These are phyloP conservation scores for Grammomys surdaster DNA, from an alignment of 2,113 vertebrate species.

Conservation along the genomic window DNA sequence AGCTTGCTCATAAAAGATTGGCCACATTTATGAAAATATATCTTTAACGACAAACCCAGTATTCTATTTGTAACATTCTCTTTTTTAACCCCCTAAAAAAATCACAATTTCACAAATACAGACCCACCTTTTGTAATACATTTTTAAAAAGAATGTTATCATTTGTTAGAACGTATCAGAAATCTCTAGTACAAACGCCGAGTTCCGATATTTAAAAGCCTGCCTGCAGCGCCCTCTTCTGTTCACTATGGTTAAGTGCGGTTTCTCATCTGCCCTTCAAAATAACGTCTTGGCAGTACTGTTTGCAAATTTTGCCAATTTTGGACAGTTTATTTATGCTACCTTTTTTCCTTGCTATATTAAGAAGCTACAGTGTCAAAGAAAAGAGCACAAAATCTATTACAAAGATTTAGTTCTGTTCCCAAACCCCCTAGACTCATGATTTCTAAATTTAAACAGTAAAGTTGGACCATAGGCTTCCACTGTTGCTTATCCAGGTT, in stretches of 20 bases:
- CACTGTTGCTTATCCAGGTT: neutral
- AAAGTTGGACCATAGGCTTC: neutral
- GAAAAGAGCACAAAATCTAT: slow-evolving; percentile 36
- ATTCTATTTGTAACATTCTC: neutral
- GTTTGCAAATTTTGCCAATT: neutral
- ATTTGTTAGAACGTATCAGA: slow-evolving; percentile 4
- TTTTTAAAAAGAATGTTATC: neutral
- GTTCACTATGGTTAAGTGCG: slow-evolving; percentile 45
- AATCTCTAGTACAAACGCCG: neutral
- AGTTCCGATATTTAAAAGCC: slow-evolving; percentile 36
- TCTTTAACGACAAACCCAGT: slow-evolving; percentile 36
- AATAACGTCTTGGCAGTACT: neutral
- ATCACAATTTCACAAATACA: neutral
- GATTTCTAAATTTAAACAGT: slow-evolving; percentile 41
- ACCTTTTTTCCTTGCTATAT: slow-evolving; percentile 39
- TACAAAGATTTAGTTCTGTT: slow-evolving; percentile 32
- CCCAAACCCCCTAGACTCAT: neutral
- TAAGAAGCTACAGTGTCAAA: slow-evolving; percentile 7
- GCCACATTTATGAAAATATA: neutral
- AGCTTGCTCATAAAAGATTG: neutral
- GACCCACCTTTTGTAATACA: neutral
- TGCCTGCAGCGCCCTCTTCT: slow-evolving; percentile 68
- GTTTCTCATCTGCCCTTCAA: neutral
- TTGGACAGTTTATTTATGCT: neutral
- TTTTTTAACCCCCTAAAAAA: neutral